A percentile compares a stretch with the other conserved stretches of the same genome.
These are phyloP conservation scores for Cybosia mesomella DNA, from an alignment of 2,888 invertebrate species.

Conservation along the genomic window DNA sequence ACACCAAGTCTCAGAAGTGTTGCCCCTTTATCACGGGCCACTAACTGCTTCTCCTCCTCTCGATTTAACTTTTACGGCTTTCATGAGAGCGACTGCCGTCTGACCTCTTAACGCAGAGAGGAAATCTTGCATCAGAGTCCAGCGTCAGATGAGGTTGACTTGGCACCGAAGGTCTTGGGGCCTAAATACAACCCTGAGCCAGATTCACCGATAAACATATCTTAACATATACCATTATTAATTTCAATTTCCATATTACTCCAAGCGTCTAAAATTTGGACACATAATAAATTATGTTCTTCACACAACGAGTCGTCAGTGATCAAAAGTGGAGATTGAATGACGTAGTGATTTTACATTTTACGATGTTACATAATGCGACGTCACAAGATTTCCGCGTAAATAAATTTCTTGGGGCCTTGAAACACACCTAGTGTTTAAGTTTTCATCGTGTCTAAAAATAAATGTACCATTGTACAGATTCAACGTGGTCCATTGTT, in stretches of 20 bases:
- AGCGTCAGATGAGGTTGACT: too few relatives aligned
- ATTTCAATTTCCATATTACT: too few relatives aligned
- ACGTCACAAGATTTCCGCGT: slow-evolving; percentile 3
- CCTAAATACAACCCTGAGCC: too few relatives aligned
- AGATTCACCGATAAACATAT: too few relatives aligned
- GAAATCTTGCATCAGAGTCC: too few relatives aligned
- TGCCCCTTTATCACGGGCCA: too few relatives aligned
- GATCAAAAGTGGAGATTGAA: not conserved
- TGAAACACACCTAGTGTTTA: slow-evolving; percentile 8
- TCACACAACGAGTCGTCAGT: not conserved
- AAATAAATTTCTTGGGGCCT: not conserved
- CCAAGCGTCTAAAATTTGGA: not conserved
- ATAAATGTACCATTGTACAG: slow-evolving; percentile 17
- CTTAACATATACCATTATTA: not conserved
- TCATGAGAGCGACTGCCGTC: too few relatives aligned
- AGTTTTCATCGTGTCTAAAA: slow-evolving; percentile 7
- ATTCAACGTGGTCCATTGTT: slow-evolving; percentile 34
- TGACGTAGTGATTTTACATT: not conserved
- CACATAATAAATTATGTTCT: not conserved
- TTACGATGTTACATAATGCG: not conserved
- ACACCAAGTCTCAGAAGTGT: too few relatives aligned
- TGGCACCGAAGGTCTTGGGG: too few relatives aligned
- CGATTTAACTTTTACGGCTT: too few relatives aligned
- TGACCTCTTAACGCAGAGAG: too few relatives aligned
- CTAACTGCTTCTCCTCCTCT: too few relatives aligned